Evolutionary conservation across 2,888 invertebrate species (phyloP).

Genomic region (Drosophila quasianomalipes): DNA sequence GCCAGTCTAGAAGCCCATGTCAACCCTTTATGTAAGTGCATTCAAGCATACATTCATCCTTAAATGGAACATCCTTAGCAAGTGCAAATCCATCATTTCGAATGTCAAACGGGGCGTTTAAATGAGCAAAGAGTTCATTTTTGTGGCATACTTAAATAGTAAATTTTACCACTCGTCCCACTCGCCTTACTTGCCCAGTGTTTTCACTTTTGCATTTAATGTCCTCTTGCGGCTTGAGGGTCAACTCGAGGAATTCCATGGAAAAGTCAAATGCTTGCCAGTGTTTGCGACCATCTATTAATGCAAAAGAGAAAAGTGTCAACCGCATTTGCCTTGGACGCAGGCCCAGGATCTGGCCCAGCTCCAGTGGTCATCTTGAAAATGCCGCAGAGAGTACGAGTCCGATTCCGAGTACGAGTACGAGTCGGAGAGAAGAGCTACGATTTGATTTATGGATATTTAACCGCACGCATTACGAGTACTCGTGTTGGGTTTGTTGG

Average conservation of each 20-base stretch:
- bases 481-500: conserved; percentile 52
- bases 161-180: conserved; percentile 12
- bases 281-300: conserved; percentile 67
- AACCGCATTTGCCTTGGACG: conserved; percentile 75
- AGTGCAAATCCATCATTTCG: conserved; percentile 38
- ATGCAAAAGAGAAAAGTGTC: conserved; percentile 76
- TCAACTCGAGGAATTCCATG: conserved; percentile 73
- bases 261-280: conserved; percentile 55
- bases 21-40: not conserved
- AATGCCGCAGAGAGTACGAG: conserved; percentile 55
- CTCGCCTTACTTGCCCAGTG: conserved; percentile 31
- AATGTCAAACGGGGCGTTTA: conserved; percentile 28
- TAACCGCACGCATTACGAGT: conserved; percentile 83
- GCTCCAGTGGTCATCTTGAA: conserved; percentile 77
- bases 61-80: conserved; percentile 6
- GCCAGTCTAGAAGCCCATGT: not conserved
- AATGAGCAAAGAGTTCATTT: conserved; percentile 51
- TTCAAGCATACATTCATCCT: not conserved
- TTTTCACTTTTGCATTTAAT: conserved; percentile 78
- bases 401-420: not conserved
- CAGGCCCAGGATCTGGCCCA: conserved; percentile 14
- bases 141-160: conserved; percentile 45
- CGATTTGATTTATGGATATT: conserved; percentile 85
- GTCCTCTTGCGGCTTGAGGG: conserved; percentile 79
- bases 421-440: conserved; percentile 47